Evolutionary conservation across 2,888 invertebrate genomes (phyloP).

Genomic region (Temnothorax rugatulus): DNA sequence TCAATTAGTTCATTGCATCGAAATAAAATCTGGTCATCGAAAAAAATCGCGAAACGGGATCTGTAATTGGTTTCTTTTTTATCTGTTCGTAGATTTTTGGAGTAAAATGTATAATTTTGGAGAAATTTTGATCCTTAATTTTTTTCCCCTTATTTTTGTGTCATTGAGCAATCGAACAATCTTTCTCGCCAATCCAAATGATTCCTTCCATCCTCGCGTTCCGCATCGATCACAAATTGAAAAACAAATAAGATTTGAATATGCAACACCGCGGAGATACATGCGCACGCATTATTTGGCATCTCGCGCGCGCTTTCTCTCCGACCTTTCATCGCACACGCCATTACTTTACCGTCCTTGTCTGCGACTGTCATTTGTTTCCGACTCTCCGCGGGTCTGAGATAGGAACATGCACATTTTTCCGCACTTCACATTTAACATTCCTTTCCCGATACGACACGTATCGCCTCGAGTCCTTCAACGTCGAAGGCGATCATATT

Average conservation of each 20-base stretch:
- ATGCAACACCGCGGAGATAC: background rate
- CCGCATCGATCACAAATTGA: background rate
- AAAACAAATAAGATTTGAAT: background rate
- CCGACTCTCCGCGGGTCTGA: conserved; percentile 23
- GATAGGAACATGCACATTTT: conserved; percentile 36
- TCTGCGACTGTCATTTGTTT: conserved; percentile 75
- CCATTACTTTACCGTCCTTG: conserved; percentile 72
- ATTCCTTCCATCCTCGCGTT: background rate
- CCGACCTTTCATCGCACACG: conserved; percentile 38
- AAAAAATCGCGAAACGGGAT: conserved; percentile 70
- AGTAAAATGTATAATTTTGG: conserved; percentile 2
- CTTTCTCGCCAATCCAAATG: background rate
- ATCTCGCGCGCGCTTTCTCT: conserved; percentile 59
- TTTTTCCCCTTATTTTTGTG: background rate
- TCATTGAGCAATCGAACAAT: background rate
- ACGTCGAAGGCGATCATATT: conserved; percentile 6
- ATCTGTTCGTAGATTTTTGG: background rate
- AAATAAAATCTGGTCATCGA: conserved; percentile 71
- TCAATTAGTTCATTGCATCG: background rate
- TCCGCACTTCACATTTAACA: conserved; percentile 64
- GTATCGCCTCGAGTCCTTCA: conserved; percentile 60
- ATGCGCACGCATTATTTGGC: conserved; percentile 65
- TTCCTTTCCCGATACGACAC: conserved; percentile 47
- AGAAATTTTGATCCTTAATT: conserved; percentile 51
- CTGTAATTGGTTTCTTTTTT: conserved; percentile 56